A percentile compares a stretch with the other conserved stretches of the same genome.
These are phyloP conservation scores for Microctonus brassicae DNA, from an alignment of 2,888 invertebrate species.

Conservation along the genomic window DNA sequence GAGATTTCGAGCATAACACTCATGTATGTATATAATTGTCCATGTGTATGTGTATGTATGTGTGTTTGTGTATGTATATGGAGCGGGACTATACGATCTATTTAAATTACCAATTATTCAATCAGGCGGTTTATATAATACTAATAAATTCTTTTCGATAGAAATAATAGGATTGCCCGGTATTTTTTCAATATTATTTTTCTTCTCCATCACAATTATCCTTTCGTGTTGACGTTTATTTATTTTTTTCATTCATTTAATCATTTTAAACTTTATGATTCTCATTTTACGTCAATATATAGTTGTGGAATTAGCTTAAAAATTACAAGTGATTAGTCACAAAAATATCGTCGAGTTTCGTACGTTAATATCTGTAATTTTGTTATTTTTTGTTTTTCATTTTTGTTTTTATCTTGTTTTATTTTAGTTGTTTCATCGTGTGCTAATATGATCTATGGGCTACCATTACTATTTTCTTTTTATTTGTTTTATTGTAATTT, in stretches of 20 bases:
- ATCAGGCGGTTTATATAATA: constrained; percentile 16
- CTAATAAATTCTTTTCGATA: constrained; percentile 3
- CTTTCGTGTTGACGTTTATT: constrained; percentile 14
- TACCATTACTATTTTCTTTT: not conserved
- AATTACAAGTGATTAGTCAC: constrained; percentile 29
- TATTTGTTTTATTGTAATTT: not conserved
- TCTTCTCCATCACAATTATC: not conserved
- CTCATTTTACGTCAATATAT: constrained; percentile 28
- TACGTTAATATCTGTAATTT: not conserved
- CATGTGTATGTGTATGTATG: not conserved
- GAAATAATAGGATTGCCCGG: constrained; percentile 6
- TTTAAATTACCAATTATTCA: constrained; percentile 1
- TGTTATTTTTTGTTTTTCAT: not conserved
- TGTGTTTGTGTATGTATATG: too few relatives aligned
- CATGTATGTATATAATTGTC: too few relatives aligned
- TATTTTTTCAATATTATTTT: not conserved
- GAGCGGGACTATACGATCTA: constrained; percentile 5
- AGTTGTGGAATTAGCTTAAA: constrained; percentile 16
- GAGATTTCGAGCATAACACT: not conserved
- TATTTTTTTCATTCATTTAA: constrained; percentile 30
- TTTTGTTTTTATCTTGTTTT: not conserved
- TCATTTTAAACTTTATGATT: constrained; percentile 23
- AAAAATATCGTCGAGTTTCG: constrained; percentile 31
- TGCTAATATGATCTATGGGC: not conserved
- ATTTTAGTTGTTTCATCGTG: not conserved